phyloP scores from a whole-genome alignment of 2,797 vertebrate genomes.

The Melanotaenia pygmaea region DNA sequence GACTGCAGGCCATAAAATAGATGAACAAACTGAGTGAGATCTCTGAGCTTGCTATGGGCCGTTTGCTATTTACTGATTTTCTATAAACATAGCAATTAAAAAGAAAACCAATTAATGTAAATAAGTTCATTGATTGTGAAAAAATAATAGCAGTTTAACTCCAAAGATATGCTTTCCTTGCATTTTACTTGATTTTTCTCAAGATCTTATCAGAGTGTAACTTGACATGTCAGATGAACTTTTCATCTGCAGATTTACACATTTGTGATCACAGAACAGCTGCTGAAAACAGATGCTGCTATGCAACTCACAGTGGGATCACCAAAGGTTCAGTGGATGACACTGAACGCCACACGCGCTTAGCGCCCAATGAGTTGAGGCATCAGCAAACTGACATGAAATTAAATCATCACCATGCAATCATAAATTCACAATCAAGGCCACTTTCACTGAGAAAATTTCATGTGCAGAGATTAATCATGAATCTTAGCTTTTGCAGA shows the following conservation, averaged over 20 bases:
- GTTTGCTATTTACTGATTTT: background rate
- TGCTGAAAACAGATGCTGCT: constrained; percentile 66
- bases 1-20: background rate
- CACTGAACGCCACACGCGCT: constrained; percentile 40
- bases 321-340: constrained; percentile 60
- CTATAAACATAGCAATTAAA: background rate
- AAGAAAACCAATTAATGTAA: background rate
- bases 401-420: constrained; percentile 33
- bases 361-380: constrained; percentile 29
- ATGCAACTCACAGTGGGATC: constrained; percentile 59
- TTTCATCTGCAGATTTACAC: constrained; percentile 62
- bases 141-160: background rate
- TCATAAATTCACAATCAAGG: constrained; percentile 35
- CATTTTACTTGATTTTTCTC: background rate
- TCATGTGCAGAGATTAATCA: constrained; percentile 2
- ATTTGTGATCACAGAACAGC: constrained; percentile 60
- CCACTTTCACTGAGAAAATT: constrained; percentile 39
- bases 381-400: constrained; percentile 45
- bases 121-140: too few relatives aligned
- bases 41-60: background rate
- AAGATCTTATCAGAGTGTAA: background rate
- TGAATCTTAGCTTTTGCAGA: constrained; percentile 7
- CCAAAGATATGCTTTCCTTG: background rate
- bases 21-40: background rate
- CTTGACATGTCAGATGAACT: constrained; percentile 57